A percentile compares a stretch with the other conserved stretches of the same genome.
Evolutionary conservation across 1,140 invertebrate species (phyloP).

Genomic region (Nautilus pompilius): DNA sequence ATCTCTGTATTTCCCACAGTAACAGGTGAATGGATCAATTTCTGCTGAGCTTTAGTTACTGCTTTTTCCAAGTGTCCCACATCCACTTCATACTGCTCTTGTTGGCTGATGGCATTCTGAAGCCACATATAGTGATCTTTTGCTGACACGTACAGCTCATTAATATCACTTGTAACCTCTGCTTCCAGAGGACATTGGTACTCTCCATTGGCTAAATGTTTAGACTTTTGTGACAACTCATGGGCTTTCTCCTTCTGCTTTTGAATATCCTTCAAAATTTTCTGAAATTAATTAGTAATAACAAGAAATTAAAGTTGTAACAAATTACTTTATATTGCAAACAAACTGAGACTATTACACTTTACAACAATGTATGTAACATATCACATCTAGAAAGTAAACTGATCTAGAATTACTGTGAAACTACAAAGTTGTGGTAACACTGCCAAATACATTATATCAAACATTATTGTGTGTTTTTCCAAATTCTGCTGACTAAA

Average conservation of each 20-base stretch:
- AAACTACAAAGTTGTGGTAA: too few species aligned
- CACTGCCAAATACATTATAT: too few species aligned
- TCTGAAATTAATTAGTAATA: conserved; percentile 26
- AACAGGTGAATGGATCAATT: conserved; percentile 72
- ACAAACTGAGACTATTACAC: too few species aligned
- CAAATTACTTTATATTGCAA: too few species aligned
- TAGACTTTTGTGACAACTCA: conserved; percentile 26
- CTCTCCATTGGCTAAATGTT: conserved; percentile 16
- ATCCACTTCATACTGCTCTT: conserved; percentile 42
- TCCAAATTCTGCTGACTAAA: too few species aligned
- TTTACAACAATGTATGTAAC: too few species aligned
- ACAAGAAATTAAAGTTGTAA: too few species aligned
- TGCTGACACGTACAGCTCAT: conserved; percentile 34
- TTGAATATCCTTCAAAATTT: conserved; percentile 40
- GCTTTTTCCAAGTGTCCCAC: conserved; percentile 58
- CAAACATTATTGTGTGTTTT: too few species aligned
- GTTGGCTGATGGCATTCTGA: conserved; percentile 77
- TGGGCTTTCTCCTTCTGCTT: conserved; percentile 33
- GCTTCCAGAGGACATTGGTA: conserved; percentile 16
- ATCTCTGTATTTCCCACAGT: conserved; percentile 77
- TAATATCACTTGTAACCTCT: conserved; percentile 32
- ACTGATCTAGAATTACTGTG: too few species aligned
- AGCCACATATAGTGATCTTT: conserved; percentile 43
- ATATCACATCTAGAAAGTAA: too few species aligned
- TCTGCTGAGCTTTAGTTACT: conserved; percentile 86